A percentile compares a stretch with the other conserved stretches of the same genome.
These are phyloP conservation scores for Dromiciops gliroides DNA, from an alignment of 2,113 vertebrate species.

Conservation along the genomic window DNA sequence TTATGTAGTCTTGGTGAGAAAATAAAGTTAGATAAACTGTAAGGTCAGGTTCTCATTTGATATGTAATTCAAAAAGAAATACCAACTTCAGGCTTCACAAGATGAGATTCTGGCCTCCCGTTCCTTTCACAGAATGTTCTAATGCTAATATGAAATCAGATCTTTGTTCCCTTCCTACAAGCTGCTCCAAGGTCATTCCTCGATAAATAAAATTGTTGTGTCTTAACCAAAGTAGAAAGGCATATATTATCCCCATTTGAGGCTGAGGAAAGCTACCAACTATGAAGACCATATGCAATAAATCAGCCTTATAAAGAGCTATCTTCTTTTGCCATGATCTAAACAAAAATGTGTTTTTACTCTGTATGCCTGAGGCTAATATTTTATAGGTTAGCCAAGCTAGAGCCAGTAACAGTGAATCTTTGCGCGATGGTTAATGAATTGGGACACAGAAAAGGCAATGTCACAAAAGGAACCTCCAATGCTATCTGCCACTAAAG, in stretches of 20 bases:
- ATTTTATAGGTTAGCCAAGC: not conserved
- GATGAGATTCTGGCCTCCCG: not conserved
- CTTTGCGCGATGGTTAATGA: not conserved
- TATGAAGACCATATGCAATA: not conserved
- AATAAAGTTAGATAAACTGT: not conserved
- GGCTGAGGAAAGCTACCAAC: not conserved
- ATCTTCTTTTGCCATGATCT: slow-evolving; percentile 2
- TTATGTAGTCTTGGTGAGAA: not conserved
- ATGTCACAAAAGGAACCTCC: not conserved
- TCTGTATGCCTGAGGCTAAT: not conserved
- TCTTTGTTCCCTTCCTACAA: not conserved
- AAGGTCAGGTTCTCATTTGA: not conserved
- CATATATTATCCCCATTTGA: not conserved
- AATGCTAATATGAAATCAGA: slow-evolving; percentile 9
- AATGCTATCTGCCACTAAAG: not conserved
- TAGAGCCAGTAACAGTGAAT: not conserved
- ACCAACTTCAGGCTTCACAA: not conserved
- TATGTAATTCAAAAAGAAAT: not conserved
- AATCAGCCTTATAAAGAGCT: not conserved
- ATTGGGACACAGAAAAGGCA: not conserved
- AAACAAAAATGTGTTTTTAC: not conserved
- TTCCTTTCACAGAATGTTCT: not conserved
- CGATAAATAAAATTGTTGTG: slow-evolving; percentile 1
- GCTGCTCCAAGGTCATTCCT: not conserved
- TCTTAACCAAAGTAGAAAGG: not conserved